phyloP scores from a whole-genome alignment of 2,888 invertebrate genomes.

The Thyatira batis region DNA sequence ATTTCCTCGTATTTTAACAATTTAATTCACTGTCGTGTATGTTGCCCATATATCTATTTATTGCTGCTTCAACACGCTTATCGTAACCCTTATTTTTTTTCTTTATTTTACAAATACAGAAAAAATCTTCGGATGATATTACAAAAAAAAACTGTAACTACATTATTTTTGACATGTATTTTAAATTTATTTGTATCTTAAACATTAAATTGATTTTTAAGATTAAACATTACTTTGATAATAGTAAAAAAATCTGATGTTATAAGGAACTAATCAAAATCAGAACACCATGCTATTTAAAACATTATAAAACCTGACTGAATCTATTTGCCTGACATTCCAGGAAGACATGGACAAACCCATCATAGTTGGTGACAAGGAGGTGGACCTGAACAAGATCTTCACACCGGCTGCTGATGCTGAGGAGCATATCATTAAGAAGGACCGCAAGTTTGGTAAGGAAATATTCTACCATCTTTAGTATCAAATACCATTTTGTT shows the following conservation, averaged over 20 bases:
- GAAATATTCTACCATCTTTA: slow-evolving; percentile 7
- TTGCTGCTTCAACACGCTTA: neutral
- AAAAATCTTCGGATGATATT: too few relatives aligned
- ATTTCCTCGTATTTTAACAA: neutral
- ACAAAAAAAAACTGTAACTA: neutral
- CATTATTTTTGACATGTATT: too few relatives aligned
- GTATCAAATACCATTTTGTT: too few relatives aligned
- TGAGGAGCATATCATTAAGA: slow-evolving; percentile 88
- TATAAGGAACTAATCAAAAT: too few relatives aligned
- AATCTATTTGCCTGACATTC: slow-evolving; percentile 10
- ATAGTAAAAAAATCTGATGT: too few relatives aligned
- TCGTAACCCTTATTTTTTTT: neutral
- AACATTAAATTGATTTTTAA: too few relatives aligned
- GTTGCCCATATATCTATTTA: neutral
- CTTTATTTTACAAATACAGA: neutral
- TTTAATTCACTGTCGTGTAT: neutral
- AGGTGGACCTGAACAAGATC: slow-evolving; percentile 92
- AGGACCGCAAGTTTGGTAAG: slow-evolving; percentile 83
- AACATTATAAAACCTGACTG: too few relatives aligned
- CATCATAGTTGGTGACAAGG: slow-evolving; percentile 81
- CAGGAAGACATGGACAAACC: slow-evolving; percentile 84
- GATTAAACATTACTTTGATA: too few relatives aligned
- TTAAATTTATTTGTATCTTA: too few relatives aligned
- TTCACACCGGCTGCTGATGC: slow-evolving; percentile 94
- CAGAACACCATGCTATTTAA: too few relatives aligned